These are phyloP conservation scores for Oreochromis tanganicae DNA, from an alignment of 2,113 vertebrate species.

Conservation along the genomic window DNA sequence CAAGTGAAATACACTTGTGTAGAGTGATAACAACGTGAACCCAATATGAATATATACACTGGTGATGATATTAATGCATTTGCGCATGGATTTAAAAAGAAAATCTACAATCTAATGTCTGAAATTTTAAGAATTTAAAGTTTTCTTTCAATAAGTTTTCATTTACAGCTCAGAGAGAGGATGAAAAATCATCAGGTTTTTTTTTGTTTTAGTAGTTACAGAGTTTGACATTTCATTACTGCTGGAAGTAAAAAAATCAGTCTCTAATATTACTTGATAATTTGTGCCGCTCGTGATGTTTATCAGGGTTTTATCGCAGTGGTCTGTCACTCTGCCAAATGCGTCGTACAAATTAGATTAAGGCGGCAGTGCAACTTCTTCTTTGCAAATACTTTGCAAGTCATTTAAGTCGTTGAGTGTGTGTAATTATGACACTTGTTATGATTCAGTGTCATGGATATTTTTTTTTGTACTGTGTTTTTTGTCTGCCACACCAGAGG, in stretches of 20 bases:
- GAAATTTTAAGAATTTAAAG: background rate
- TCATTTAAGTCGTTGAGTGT: background rate
- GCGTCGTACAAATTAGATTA: constrained; percentile 1
- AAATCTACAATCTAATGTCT: background rate
- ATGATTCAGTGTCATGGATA: too few relatives aligned
- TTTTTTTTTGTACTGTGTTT: too few relatives aligned
- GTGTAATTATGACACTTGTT: background rate
- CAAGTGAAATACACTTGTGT: background rate
- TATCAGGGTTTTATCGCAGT: constrained; percentile 13
- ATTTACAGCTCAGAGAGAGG: background rate
- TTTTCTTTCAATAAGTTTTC: background rate
- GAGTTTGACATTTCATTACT: too few relatives aligned
- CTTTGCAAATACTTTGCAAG: background rate
- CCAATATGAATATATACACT: background rate
- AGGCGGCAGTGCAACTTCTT: background rate
- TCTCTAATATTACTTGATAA: background rate
- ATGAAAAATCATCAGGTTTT: background rate
- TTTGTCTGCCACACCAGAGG: too few relatives aligned
- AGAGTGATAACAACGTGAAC: background rate
- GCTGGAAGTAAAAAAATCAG: too few relatives aligned
- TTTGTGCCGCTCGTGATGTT: constrained; percentile 7
- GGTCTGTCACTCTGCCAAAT: background rate
- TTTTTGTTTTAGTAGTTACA: background rate
- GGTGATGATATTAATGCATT: background rate
- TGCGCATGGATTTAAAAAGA: background rate